Evolutionary conservation across 2,888 invertebrate genomes (phyloP).

Genomic region (Holacanthella duospinosa): DNA sequence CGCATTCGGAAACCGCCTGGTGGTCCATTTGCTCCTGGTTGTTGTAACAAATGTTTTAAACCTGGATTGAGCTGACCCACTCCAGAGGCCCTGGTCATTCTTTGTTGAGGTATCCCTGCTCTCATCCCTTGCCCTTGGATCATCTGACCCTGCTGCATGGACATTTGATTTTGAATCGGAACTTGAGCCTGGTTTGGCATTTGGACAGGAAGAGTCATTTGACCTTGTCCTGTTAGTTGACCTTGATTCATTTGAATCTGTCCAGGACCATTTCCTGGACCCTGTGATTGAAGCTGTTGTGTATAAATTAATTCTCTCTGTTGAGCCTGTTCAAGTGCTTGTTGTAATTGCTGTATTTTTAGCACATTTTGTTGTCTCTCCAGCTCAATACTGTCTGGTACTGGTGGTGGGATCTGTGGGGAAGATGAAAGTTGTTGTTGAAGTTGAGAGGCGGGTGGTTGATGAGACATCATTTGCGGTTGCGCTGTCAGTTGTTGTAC

Average conservation of each 20-base stretch:
- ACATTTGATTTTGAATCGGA: slow-evolving; percentile 14
- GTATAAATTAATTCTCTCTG: slow-evolving; percentile 62
- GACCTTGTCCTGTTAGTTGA: slow-evolving; percentile 9
- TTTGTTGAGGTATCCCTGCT: slow-evolving; percentile 36
- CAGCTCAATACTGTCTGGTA: slow-evolving; percentile 45
- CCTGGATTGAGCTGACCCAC: slow-evolving; percentile 66
- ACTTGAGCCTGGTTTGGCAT: background rate
- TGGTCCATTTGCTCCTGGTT: slow-evolving; percentile 41
- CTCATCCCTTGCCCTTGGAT: slow-evolving; percentile 17
- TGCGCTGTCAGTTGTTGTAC: slow-evolving; percentile 39
- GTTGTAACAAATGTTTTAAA: slow-evolving; percentile 65
- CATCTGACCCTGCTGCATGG: slow-evolving; percentile 1
- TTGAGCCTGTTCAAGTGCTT: slow-evolving; percentile 68
- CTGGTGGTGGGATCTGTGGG: background rate
- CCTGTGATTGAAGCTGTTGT: slow-evolving; percentile 39
- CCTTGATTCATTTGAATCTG: slow-evolving; percentile 4
- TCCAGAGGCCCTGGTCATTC: slow-evolving; percentile 57
- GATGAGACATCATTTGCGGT: slow-evolving; percentile 39
- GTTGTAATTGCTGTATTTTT: slow-evolving; percentile 64
- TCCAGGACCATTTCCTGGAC: slow-evolving; percentile 13
- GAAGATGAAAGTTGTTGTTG: slow-evolving; percentile 37
- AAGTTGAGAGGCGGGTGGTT: slow-evolving; percentile 42
- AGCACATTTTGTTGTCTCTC: slow-evolving; percentile 67
- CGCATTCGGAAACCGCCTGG: slow-evolving; percentile 27
- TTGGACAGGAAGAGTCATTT: slow-evolving; percentile 8